Percentiles rank a stretch among this genome's conserved stretches.
Conservation (phyloP, 2,888 invertebrate species). For the Myopa testacea region DNA sequence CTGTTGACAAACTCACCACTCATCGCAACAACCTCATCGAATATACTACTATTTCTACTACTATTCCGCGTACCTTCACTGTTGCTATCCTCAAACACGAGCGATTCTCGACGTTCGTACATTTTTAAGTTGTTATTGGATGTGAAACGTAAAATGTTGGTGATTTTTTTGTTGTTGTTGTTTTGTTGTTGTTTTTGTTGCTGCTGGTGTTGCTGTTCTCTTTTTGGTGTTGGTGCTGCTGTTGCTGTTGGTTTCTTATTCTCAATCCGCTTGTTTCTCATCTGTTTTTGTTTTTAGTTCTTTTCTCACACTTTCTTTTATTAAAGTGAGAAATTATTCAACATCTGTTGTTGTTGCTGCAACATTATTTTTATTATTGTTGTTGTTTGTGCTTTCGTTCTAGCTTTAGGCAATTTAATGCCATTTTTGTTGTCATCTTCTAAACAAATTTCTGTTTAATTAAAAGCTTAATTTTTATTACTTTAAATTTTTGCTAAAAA, state of each 20-base stretch:
- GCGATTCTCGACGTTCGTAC: neutral
- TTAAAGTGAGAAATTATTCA: neutral
- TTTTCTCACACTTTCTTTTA: neutral
- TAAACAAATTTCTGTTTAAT: no score
- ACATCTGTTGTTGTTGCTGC: neutral
- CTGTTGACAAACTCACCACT: neutral
- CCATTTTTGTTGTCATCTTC: neutral
- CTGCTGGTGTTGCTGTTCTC: neutral
- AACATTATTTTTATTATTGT: neutral
- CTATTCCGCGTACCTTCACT: conserved; percentile 36
- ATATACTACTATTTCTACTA: conserved; percentile 15
- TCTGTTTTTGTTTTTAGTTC: no score
- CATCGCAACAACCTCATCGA: neutral
- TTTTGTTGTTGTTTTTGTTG: conserved; percentile 37
- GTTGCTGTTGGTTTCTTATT: neutral
- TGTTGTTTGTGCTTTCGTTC: neutral
- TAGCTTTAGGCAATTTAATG: neutral
- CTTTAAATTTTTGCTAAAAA: no score
- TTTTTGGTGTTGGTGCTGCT: neutral
- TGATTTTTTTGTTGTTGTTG: conserved; percentile 11
- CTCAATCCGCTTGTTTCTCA: neutral
- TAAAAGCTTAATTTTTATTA: no score
- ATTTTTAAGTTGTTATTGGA: neutral
- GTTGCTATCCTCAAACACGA: neutral
- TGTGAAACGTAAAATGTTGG: conserved; percentile 28